Base-by-base conservation (phyloP, 1,140 invertebrate genomes). In the Stegodyphus mimosarum region DNA sequence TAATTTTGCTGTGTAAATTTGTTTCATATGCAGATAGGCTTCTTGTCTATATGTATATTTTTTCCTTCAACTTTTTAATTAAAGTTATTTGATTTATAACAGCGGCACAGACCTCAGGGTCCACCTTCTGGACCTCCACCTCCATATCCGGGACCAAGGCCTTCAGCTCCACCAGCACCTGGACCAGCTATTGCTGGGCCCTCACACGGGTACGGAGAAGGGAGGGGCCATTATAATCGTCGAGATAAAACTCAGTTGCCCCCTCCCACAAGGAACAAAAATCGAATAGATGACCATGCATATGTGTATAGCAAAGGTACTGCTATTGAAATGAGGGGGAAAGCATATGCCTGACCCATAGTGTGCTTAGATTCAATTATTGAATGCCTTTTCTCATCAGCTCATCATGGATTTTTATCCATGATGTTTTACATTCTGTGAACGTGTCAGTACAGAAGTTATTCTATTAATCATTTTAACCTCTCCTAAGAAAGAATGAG, bases 151-250 rank as follows among this genome's bases (percentile, higher is more conserved):
- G 88, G 87, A 1, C 80, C 88, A n/a, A 66, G 87, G 67, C 77
- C 87, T 15, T 84, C 87, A 7, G 80, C 87, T 67, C 84, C 87
- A 76, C 87, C 88, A 52, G 86, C 88, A 15, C 87, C 87, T 52
- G 86, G 87, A 4, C 88, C 88, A 17, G 79, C 89, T 2, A 87
- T 88, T 87, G 90, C 93, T 88, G 93, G 92, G 63, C 94, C 93
- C 60, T 92, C 93, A 74, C 93, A 93, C 83, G 93, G 94, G 9
- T 94, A 94, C 87, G 93, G 93, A 9, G 93, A 94, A 88, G 94
- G 94, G 15, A 90, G 94, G 88, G 93, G 94, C 87, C 90, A 91
- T 69, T 94, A 95, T 90, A 95, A 95, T 90, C 89, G 91, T 6
- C 60, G 81, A 13, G 66, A 77, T 10, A 78, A 83, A 50, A 48